Evolutionary conservation across 2,888 invertebrate genomes (phyloP).

Genomic region (Melipona beecheii): DNA sequence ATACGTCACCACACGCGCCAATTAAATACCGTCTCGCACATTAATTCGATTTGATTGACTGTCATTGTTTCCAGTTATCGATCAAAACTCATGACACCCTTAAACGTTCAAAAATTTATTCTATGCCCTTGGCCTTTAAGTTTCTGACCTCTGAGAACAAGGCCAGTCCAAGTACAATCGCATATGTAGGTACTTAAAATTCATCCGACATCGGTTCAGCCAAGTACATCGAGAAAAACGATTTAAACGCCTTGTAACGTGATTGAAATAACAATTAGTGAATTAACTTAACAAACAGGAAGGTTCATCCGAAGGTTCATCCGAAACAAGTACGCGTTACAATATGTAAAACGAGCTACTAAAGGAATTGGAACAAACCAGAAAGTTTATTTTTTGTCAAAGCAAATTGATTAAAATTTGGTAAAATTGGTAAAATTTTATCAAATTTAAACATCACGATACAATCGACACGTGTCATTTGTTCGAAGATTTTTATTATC

Average conservation of each 20-base stretch:
- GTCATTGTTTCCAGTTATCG: not conserved
- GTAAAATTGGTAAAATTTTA: not conserved
- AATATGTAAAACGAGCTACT: too few species aligned
- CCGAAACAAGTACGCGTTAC: not conserved
- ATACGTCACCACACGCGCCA: not conserved
- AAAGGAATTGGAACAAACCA: not conserved
- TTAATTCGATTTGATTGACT: not conserved
- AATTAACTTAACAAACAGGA: not conserved
- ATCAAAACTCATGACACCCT: not conserved
- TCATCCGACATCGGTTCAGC: constrained; percentile 33
- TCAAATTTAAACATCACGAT: not conserved
- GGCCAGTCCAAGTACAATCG: constrained; percentile 21
- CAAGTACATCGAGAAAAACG: constrained; percentile 19
- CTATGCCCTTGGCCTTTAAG: constrained; percentile 26
- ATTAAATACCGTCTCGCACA: not conserved
- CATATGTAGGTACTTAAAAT: constrained; percentile 37
- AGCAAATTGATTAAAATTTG: too few species aligned
- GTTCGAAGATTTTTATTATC: not conserved
- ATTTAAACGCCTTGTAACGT: not conserved
- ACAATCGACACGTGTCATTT: not conserved
- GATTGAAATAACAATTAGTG: not conserved
- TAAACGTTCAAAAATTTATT: not conserved
- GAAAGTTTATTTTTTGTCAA: not conserved
- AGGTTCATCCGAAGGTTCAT: not conserved
- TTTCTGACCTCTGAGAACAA: constrained; percentile 55